phyloP scores from a whole-genome alignment of 2,888 invertebrate genomes.

The Trachelus stipa region DNA sequence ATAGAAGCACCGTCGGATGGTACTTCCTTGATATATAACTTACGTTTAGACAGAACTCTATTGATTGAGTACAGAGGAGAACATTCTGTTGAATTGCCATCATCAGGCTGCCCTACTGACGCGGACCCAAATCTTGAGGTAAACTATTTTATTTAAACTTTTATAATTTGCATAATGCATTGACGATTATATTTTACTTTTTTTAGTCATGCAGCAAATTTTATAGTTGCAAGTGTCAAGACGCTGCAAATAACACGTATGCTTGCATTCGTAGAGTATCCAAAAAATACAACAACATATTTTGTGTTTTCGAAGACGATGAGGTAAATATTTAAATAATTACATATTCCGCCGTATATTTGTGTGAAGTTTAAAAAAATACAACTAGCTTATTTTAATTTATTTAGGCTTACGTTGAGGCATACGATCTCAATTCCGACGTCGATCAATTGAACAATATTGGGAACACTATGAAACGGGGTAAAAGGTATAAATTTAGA shows the following conservation, averaged over 20 bases:
- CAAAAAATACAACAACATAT: slow-evolving; percentile 70
- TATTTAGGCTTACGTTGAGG: slow-evolving; percentile 78
- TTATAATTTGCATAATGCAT: neutral
- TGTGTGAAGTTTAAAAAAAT: neutral
- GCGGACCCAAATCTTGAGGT: slow-evolving; percentile 74
- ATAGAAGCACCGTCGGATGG: slow-evolving; percentile 66
- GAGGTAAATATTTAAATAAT: slow-evolving; percentile 62
- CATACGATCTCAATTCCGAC: slow-evolving; percentile 80
- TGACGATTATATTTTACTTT: slow-evolving; percentile 5
- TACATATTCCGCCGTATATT: neutral
- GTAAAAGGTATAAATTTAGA: slow-evolving; percentile 40
- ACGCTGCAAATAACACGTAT: slow-evolving; percentile 86
- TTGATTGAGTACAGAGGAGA: slow-evolving; percentile 89
- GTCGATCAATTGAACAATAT: slow-evolving; percentile 80
- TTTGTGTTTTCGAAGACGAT: slow-evolving; percentile 74
- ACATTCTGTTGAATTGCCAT: slow-evolving; percentile 70
- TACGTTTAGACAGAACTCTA: slow-evolving; percentile 69
- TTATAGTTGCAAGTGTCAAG: slow-evolving; percentile 87
- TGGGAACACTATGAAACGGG: slow-evolving; percentile 51
- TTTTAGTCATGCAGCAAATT: slow-evolving; percentile 69
- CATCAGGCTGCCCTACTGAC: slow-evolving; percentile 75
- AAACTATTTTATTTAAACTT: slow-evolving; percentile 41
- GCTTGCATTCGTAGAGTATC: slow-evolving; percentile 79
- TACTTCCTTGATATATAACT: slow-evolving; percentile 47
- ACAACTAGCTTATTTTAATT: slow-evolving; percentile 24